A percentile compares a stretch with the other conserved stretches of the same genome.
These are phyloP conservation scores for Mesocentrotus franciscanus DNA, from an alignment of 53 echinoderm and acorn worm genomes.

Conservation along the genomic window DNA sequence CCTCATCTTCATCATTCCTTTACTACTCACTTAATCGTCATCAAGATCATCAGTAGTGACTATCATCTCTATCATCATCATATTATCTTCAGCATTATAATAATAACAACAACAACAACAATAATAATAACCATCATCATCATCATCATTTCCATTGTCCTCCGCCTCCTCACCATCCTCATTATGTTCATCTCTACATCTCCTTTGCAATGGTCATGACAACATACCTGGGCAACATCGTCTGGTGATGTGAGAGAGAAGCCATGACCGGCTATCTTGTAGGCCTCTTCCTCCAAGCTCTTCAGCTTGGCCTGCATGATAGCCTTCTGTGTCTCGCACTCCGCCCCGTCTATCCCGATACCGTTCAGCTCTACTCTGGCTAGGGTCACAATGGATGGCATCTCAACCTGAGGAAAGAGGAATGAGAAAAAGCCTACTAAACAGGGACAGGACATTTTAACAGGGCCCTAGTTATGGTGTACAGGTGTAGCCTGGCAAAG, in stretches of 20 bases:
- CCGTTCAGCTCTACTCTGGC: constrained; percentile 95
- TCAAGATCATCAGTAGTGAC: neutral
- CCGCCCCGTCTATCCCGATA: constrained; percentile 84
- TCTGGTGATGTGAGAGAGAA: constrained; percentile 96
- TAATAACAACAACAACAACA: no score
- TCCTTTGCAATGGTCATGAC: neutral
- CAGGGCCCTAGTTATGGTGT: neutral
- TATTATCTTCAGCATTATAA: neutral
- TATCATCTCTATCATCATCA: neutral
- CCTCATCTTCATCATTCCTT: neutral
- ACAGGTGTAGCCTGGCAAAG: neutral
- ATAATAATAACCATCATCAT: no score
- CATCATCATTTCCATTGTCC: constrained; percentile 31
- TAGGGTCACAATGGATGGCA: constrained; percentile 90
- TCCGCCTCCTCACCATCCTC: neutral
- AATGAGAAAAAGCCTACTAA: neutral
- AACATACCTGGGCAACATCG: constrained; percentile 92
- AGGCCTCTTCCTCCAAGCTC: constrained; percentile 88
- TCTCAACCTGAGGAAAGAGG: constrained; percentile 83
- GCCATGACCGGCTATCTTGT: constrained; percentile 84
- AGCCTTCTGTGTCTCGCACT: constrained; percentile 88
- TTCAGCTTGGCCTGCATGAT: constrained; percentile 93
- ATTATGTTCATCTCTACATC: neutral
- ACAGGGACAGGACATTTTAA: neutral
- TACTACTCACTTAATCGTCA: neutral